Evolutionary conservation across 2,888 invertebrate genomes (phyloP), one percentile per base, ranked within the genome.

Genomic region (Cyclophora albipunctata): DNA sequence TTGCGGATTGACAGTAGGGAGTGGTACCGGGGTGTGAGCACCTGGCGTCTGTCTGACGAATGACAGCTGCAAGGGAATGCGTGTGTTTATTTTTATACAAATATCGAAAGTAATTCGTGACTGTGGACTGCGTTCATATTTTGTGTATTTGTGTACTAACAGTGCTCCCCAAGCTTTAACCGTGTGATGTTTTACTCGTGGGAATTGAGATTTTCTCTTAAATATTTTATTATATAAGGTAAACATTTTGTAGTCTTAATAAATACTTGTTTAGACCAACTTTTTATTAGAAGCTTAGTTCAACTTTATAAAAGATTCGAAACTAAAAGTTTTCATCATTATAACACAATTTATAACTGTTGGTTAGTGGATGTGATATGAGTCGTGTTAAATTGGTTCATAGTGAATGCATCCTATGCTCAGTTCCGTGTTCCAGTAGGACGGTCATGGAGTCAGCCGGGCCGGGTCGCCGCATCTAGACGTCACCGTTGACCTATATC

Each of bases 401-500:
- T 5, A 37, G 4, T 5, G 5, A 37, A 37, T 5, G 5, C 37
- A 37, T 37, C 5, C 37, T 37, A 20, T 37, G 37, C 37, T 37
- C 37, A 37, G 37, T 37, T 37, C 37, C 37, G 63, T 66, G 60
- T 69, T 66, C 66, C 67, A 64, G 64, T 66, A 53, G 63, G 65
- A 55, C 59, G 62, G 52, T 52, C 56, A 56, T 42, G 45, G 4
- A 42, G 47, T 52, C 59, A 53, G 54, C 54, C 53, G 60, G 54
- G 58, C 54, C 57, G 53, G 52, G 64, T 62, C 68, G 62, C 64
- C 67, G 69, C 69, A 67, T 64, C 68, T 72, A 73, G 71, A 72
- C 78, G 69, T 75, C 70, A 78, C 73, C 74, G 77, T 81, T 85
- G 86, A 86, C 85, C 86, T 84, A 85, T 70, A 82, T 85, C 73